Percentiles rank a stretch among this genome's conserved stretches.
Evolutionary conservation across 2,113 vertebrate species (phyloP).

Genomic region (Furnarius figulus): DNA sequence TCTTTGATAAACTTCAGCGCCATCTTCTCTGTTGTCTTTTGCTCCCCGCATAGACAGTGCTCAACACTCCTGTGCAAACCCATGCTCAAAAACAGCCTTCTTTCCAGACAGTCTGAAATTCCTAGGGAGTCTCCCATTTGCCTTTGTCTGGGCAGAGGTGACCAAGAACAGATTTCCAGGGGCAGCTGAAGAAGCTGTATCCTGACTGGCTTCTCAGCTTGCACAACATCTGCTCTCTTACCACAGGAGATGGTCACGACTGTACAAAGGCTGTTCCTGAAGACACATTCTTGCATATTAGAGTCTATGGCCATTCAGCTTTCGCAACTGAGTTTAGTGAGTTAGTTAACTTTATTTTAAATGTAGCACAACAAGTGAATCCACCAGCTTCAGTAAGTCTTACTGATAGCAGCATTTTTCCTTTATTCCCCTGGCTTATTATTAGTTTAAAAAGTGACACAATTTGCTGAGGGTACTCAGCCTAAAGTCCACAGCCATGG

Average conservation of each 20-base stretch:
- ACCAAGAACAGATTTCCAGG: neutral
- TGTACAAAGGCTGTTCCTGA: neutral
- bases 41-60: neutral
- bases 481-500: neutral
- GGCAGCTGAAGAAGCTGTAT: neutral
- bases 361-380: neutral
- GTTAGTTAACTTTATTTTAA: neutral
- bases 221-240: neutral
- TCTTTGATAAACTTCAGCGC: neutral
- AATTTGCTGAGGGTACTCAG: neutral
- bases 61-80: accelerated
- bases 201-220: neutral
- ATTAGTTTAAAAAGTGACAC: neutral
- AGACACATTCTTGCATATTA: neutral
- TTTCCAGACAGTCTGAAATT: neutral
- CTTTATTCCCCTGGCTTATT: neutral
- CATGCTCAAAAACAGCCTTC: neutral
- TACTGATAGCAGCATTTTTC: neutral
- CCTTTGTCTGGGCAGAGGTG: neutral
- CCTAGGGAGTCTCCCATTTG: neutral
- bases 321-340: neutral
- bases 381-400: neutral
- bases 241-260: neutral
- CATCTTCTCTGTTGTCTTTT: neutral
- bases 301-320: neutral